These are phyloP conservation scores for Turritopsis rubra DNA, from an alignment of 30 jellyfish, hydroid and myxozoan species.

Conservation along the genomic window DNA sequence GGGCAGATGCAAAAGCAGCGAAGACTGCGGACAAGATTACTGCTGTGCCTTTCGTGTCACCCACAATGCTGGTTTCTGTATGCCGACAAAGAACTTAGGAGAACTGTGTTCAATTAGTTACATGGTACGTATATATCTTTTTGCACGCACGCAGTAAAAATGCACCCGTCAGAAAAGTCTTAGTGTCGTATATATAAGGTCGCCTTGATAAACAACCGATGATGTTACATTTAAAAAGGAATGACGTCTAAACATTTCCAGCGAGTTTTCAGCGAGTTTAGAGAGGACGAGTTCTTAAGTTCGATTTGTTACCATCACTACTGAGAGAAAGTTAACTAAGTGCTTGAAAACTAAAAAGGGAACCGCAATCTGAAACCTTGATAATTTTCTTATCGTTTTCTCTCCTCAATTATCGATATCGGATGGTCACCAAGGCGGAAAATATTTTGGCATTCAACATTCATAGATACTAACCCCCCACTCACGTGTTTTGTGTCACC, in stretches of 20 bases:
- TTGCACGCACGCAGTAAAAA: too few relatives aligned
- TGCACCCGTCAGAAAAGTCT: too few relatives aligned
- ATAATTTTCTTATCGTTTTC: not conserved
- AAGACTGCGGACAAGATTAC: not conserved
- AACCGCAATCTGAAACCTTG: not conserved
- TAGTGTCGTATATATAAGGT: too few relatives aligned
- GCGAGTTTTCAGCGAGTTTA: not conserved
- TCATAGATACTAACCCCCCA: not conserved
- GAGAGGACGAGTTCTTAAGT: not conserved
- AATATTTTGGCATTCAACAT: not conserved
- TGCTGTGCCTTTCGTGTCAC: constrained; percentile 7
- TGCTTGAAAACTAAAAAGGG: not conserved
- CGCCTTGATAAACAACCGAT: too few relatives aligned
- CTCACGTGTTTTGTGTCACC: not conserved
- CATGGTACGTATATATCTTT: not conserved
- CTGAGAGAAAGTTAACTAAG: not conserved
- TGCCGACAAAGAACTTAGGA: constrained; percentile 6
- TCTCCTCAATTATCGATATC: not conserved
- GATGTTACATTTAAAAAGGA: not conserved
- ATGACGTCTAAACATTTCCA: not conserved
- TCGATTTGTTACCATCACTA: not conserved
- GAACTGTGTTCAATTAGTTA: not conserved
- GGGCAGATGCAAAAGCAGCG: not conserved
- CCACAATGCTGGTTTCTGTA: constrained; percentile 11
- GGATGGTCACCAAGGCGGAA: not conserved